Conservation (phyloP, 2,888 invertebrate species). For the Athalia cordata region DNA sequence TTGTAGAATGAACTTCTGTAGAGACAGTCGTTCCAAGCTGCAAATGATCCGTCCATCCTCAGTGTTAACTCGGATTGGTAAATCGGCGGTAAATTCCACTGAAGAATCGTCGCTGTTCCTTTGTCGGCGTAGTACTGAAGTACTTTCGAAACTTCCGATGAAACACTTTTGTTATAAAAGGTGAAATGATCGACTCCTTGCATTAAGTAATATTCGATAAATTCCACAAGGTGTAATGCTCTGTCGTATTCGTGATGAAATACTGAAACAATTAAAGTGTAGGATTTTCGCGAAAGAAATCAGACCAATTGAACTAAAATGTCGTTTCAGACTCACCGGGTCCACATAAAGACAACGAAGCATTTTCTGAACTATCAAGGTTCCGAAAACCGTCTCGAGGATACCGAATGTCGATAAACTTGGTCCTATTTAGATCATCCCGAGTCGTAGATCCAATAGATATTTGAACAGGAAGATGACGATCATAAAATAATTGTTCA, state of each 20-base stretch:
- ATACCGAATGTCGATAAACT: constrained; percentile 53
- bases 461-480: constrained; percentile 51
- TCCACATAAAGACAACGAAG: constrained; percentile 54
- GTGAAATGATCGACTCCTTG: constrained; percentile 74
- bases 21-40: constrained; percentile 66
- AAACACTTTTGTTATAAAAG: constrained; percentile 73
- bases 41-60: constrained; percentile 67
- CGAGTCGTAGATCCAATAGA: constrained; percentile 41
- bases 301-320: background rate
- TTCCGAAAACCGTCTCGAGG: constrained; percentile 49
- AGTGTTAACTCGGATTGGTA: constrained; percentile 68
- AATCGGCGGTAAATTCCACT: constrained; percentile 69
- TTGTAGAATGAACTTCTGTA: constrained; percentile 66
- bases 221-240: constrained; percentile 74
- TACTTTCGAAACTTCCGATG: constrained; percentile 67
- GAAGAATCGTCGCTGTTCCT: constrained; percentile 69
- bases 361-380: constrained; percentile 17
- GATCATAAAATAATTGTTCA: constrained; percentile 38
- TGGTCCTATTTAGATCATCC: constrained; percentile 24
- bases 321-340: constrained; percentile 50
- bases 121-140: constrained; percentile 68
- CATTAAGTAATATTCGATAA: constrained; percentile 74
- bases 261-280: constrained; percentile 58
- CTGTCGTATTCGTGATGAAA: constrained; percentile 72
- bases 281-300: background rate